These are phyloP conservation scores for Polypedilum pembai DNA, from an alignment of 1,140 invertebrate genomes.

Conservation along the genomic window DNA sequence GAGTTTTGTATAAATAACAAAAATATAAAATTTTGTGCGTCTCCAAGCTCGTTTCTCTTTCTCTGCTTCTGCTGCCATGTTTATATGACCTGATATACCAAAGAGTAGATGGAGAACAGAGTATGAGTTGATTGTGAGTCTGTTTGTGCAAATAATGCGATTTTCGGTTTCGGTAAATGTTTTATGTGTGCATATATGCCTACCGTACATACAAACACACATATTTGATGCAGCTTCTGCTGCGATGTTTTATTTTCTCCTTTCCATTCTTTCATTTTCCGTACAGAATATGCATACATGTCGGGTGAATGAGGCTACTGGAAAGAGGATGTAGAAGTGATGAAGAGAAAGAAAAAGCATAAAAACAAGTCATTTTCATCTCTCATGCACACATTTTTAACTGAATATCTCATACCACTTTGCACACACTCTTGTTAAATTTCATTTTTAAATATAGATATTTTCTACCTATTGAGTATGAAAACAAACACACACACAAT, in stretches of 20 bases:
- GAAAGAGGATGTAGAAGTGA: too few relatives aligned
- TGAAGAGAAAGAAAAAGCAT: not conserved
- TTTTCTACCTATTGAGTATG: too few relatives aligned
- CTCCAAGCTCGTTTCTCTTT: not conserved
- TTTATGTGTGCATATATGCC: conserved; percentile 7
- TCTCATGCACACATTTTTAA: not conserved
- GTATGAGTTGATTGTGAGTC: not conserved
- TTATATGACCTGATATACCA: not conserved
- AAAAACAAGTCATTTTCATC: conserved; percentile 13
- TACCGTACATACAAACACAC: not conserved
- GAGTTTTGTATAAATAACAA: not conserved
- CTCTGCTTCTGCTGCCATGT: not conserved
- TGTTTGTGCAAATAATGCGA: conserved; percentile 25
- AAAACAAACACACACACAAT: too few relatives aligned
- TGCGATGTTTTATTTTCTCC: too few relatives aligned
- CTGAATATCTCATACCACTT: too few relatives aligned
- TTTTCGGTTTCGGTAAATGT: conserved; percentile 21
- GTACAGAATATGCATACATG: too few relatives aligned
- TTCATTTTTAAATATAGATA: too few relatives aligned
- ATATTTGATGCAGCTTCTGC: too few relatives aligned
- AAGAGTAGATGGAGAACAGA: not conserved
- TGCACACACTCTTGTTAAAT: too few relatives aligned
- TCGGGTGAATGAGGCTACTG: too few relatives aligned
- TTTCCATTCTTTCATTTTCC: too few relatives aligned
- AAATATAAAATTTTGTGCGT: not conserved